Evolutionary conservation across 1,140 invertebrate genomes (phyloP).

Genomic region (Drosophila mojavensis): DNA sequence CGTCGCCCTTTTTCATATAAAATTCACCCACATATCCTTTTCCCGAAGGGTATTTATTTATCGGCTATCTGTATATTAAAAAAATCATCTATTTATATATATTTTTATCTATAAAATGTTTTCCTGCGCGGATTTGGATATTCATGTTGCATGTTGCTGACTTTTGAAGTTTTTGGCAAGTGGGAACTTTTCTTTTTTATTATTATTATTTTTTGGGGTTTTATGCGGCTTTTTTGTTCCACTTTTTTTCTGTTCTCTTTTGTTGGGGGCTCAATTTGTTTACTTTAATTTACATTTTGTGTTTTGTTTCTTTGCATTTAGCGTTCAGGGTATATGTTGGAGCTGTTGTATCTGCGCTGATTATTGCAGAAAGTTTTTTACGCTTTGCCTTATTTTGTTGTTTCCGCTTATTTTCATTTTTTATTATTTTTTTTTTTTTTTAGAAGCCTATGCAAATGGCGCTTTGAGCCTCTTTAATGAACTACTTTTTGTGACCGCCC

Average conservation of each 20-base stretch:
- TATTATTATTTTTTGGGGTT: slow-evolving; percentile 23
- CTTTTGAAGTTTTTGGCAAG: slow-evolving; percentile 76
- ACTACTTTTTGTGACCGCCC: slow-evolving; percentile 63
- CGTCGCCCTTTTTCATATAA: too few relatives aligned
- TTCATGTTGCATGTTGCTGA: slow-evolving; percentile 81
- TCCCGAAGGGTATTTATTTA: slow-evolving; percentile 1
- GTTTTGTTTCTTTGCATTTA: slow-evolving; percentile 29
- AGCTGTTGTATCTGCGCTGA: slow-evolving; percentile 27
- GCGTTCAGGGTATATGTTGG: slow-evolving; percentile 9
- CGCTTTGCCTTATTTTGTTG: neutral
- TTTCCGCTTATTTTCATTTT: neutral
- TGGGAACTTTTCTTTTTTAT: slow-evolving; percentile 47
- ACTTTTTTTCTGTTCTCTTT: slow-evolving; percentile 12
- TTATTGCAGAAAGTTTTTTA: slow-evolving; percentile 36
- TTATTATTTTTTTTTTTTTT: slow-evolving; percentile 2
- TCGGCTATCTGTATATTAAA: neutral
- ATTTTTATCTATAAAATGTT: neutral
- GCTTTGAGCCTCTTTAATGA: slow-evolving; percentile 69
- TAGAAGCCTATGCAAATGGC: slow-evolving; percentile 64
- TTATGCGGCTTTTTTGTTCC: slow-evolving; percentile 37
- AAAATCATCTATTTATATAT: neutral
- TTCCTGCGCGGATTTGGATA: slow-evolving; percentile 64
- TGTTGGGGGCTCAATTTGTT: slow-evolving; percentile 43
- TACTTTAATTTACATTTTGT: slow-evolving; percentile 77
- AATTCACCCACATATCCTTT: neutral